Evolutionary conservation across 2,113 vertebrate species (phyloP).

Genomic region (Nothocercus julius): DNA sequence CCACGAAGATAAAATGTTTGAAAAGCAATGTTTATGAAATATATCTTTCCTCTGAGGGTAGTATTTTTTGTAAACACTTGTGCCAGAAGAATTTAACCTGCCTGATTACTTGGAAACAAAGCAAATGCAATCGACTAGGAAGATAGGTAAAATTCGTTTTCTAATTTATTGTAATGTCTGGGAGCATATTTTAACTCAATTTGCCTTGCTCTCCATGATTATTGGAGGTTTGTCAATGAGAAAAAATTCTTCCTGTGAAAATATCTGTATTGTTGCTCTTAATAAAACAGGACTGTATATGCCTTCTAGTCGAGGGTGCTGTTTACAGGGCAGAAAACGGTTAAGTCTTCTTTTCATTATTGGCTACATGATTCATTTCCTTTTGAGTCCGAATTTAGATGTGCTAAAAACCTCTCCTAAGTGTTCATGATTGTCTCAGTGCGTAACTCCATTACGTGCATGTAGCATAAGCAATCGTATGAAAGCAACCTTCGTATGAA

Average conservation of each 20-base stretch:
- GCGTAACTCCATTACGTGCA: neutral
- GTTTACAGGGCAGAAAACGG: constrained; percentile 37
- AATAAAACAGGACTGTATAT: constrained; percentile 6
- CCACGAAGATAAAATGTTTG: neutral
- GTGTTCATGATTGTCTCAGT: neutral
- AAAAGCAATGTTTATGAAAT: neutral
- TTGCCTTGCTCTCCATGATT: constrained; percentile 5
- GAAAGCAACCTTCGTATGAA: neutral
- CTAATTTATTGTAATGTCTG: constrained; percentile 27
- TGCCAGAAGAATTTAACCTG: constrained; percentile 1
- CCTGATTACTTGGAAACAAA: neutral
- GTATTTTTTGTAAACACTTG: neutral
- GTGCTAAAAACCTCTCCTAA: neutral
- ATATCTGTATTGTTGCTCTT: constrained; percentile 12
- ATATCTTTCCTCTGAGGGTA: neutral
- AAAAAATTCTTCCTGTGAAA: constrained; percentile 24
- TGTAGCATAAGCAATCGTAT: neutral
- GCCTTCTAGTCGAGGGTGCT: constrained; percentile 32
- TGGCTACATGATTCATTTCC: constrained; percentile 24
- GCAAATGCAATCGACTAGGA: neutral
- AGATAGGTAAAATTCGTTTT: constrained; percentile 15
- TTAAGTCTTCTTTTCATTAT: constrained; percentile 23
- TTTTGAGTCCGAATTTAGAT: neutral
- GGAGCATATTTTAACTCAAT: constrained; percentile 30
- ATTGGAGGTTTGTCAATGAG: neutral